Conservation (phyloP, 2,888 invertebrate species). For the Liposcelis brunnea region DNA sequence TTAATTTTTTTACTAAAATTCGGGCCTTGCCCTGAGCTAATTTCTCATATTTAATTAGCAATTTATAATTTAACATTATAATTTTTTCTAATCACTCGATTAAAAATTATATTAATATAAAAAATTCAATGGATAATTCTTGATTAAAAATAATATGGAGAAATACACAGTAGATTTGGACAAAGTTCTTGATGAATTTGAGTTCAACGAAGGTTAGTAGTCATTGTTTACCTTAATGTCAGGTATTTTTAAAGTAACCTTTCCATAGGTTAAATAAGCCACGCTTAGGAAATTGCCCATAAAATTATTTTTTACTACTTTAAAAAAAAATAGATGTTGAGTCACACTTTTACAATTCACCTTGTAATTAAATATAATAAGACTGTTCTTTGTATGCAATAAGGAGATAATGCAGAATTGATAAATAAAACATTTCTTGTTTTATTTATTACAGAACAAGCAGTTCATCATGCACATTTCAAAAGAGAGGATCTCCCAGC, state of each 20-base stretch:
- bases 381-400: background rate
- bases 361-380: too few relatives aligned
- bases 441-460: slow-evolving; percentile 12
- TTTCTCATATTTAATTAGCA: slow-evolving; percentile 13
- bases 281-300: too few relatives aligned
- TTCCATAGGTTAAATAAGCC: too few relatives aligned
- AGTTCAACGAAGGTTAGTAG: slow-evolving; percentile 44
- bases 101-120: slow-evolving; percentile 17
- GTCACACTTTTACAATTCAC: background rate
- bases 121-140: background rate
- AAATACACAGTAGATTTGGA: slow-evolving; percentile 57
- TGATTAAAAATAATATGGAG: slow-evolving; percentile 27
- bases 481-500: slow-evolving; percentile 14
- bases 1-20: slow-evolving; percentile 11
- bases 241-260: too few relatives aligned
- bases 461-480: slow-evolving; percentile 12
- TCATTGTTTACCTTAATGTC: too few relatives aligned
- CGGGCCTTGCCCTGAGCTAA: slow-evolving; percentile 7
- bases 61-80: too few relatives aligned
- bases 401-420: too few relatives aligned
- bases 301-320: slow-evolving; percentile 5
- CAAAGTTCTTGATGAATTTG: slow-evolving; percentile 69
- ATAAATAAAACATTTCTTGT: too few relatives aligned
- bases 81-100: slow-evolving; percentile 17
- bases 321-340: background rate